These are phyloP conservation scores for Gymnogyps californianus DNA, from an alignment of 2,113 vertebrate species.

Conservation along the genomic window DNA sequence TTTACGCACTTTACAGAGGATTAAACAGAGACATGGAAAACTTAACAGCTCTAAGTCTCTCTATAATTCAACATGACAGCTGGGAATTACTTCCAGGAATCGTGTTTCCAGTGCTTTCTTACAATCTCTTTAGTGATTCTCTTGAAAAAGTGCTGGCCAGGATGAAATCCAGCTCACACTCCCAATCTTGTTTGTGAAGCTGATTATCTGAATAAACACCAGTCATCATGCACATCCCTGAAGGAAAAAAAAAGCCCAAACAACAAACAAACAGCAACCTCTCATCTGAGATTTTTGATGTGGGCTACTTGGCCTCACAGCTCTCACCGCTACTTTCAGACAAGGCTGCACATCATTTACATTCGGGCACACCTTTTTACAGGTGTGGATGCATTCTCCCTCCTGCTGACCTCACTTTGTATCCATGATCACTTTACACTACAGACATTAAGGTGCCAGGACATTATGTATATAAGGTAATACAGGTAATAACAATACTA, in stretches of 20 bases:
- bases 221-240: not conserved
- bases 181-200: not conserved
- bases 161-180: not conserved
- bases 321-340: not conserved
- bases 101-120: not conserved
- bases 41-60: not conserved
- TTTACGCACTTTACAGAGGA: constrained; percentile 15
- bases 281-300: not conserved
- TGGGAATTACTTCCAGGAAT: constrained; percentile 21
- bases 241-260: not conserved
- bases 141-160: not conserved
- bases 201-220: not conserved
- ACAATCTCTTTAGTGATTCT: not conserved
- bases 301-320: not conserved
- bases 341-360: not conserved
- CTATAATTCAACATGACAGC: constrained; percentile 36
- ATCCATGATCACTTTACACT: not conserved
- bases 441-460: not conserved
- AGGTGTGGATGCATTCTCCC: not conserved
- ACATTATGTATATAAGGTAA: not conserved
- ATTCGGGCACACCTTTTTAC: fast-evolving
- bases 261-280: not conserved
- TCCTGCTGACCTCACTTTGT: not conserved
- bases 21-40: constrained; percentile 20
- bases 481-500: not conserved